Conservation (phyloP, 2,797 vertebrate genomes). For the Microhierax caerulescens region DNA sequence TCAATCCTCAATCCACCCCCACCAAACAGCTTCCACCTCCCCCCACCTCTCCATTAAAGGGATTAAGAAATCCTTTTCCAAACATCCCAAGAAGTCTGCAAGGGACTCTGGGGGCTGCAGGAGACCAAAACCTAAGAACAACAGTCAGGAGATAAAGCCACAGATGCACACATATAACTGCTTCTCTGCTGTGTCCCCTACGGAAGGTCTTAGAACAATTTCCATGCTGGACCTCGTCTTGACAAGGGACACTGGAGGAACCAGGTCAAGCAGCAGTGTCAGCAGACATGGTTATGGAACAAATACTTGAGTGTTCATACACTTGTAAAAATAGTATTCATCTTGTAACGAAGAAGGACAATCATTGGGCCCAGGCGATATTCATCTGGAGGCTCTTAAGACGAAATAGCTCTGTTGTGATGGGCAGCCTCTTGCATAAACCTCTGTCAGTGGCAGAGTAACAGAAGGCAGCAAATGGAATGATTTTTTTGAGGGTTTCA, state of each 20-base stretch:
- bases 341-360: background rate
- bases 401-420: background rate
- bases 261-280: background rate
- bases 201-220: background rate
- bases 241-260: background rate
- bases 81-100: background rate
- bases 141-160: background rate
- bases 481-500: background rate
- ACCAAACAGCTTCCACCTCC: background rate
- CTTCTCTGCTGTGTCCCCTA: background rate
- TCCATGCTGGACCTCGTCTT: background rate
- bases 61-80: background rate
- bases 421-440: background rate
- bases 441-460: background rate
- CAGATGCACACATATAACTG: background rate
- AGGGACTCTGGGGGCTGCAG: background rate
- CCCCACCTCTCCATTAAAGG: background rate
- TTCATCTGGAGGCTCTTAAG: background rate
- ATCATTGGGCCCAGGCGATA: background rate
- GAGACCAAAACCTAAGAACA: background rate
- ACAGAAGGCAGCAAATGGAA: constrained; percentile 10
- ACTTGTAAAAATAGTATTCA: background rate
- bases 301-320: background rate
- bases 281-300: background rate
- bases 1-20: background rate